Evolutionary conservation across 1,140 invertebrate species (phyloP), one percentile per base, ranked within the genome.

Genomic region (Meloidogyne exigua): DNA sequence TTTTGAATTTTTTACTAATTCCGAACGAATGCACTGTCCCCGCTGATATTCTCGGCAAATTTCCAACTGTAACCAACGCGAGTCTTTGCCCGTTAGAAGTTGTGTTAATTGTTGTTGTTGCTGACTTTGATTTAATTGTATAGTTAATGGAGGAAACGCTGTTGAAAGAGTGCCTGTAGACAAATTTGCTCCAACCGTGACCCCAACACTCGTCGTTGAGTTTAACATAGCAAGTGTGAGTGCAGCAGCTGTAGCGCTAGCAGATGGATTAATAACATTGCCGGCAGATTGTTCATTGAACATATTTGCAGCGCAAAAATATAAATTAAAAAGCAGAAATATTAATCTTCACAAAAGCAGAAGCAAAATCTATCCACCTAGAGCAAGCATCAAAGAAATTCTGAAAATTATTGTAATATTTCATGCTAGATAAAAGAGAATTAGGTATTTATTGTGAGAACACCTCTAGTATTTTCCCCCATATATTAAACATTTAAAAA

Each of bases 11-110:
- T 39, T 39, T 0, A 39, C 36, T 82, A 93, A 94, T 91, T 99
- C 96, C 49, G 95, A 93, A 85, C 97, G 92, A 81, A 95, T 94
- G 90, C 97, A 99, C 91, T 98, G 98, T 91, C 96, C 97, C 88
- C 97, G 91, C 91, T 98, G 96, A 90, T 95, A 99, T 90, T 99
- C 76, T 23, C 76, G 92, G 91, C 97, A 99, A 88, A 99, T 96
- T 91, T 99, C 97, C 88, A 99, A 91, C 88, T 99, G 96, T 79
- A 99, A 91, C 97, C 97, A 99, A 87, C 96, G 92, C 79, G 96
- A 98, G 91, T 99, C 97, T 90, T 99, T 99, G 84, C 94, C 94
- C 90, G 96, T 95, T 80, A 95, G 91, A 87, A 96, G 91, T 91
- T 94, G 95, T 10, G 75, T 71, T 49, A 65, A 64, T 65, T 57